These are phyloP conservation scores for Dromiciops gliroides DNA, from an alignment of 2,113 vertebrate genomes.

Conservation along the genomic window DNA sequence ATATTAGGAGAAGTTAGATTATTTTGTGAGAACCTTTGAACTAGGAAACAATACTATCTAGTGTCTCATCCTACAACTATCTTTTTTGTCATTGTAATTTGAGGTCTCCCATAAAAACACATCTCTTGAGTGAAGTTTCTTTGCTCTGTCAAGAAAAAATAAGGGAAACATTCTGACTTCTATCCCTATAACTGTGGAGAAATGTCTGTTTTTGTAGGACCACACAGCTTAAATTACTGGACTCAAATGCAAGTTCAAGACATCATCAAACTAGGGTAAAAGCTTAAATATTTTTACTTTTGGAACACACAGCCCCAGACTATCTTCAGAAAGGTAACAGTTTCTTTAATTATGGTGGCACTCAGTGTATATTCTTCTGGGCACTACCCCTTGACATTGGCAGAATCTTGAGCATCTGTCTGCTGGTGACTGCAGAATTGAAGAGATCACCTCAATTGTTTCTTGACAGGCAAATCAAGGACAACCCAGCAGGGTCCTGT, in stretches of 20 bases:
- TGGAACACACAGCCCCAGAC: constrained; percentile 10
- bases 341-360: constrained; percentile 6
- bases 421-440: constrained; percentile 31
- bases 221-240: constrained; percentile 2
- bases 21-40: constrained; percentile 13
- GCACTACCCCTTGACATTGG: not conserved
- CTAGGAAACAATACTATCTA: not conserved
- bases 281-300: constrained; percentile 33
- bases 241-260: constrained; percentile 4
- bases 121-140: not conserved
- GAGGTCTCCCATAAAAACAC: constrained; percentile 20
- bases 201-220: constrained; percentile 57
- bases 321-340: constrained; percentile 9
- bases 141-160: constrained; percentile 40
- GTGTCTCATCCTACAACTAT: not conserved
- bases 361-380: not conserved
- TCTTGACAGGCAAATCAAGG: constrained; percentile 52
- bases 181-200: constrained; percentile 12
- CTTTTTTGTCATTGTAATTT: not conserved
- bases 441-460: constrained; percentile 52
- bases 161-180: constrained; percentile 18
- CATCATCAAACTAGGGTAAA: constrained; percentile 21
- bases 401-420: constrained; percentile 36
- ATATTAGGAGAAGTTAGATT: constrained; percentile 1
- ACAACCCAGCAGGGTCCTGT: constrained; percentile 16